Base-by-base conservation (phyloP, 2,888 invertebrate genomes). In the Ormyrus labotus region DNA sequence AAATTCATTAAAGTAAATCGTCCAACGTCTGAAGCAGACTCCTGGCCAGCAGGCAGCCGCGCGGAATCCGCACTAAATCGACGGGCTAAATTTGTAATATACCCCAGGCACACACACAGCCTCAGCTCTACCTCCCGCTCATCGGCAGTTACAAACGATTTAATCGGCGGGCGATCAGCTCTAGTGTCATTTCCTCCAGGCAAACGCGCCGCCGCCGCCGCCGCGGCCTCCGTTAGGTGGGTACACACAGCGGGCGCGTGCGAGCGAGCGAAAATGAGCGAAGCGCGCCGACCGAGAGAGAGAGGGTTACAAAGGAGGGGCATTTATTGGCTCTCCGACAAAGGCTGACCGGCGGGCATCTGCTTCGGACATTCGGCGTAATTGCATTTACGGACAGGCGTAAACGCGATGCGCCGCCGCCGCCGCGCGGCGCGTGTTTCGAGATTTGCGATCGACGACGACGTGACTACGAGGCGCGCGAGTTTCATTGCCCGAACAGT, bases 361-460 rank as follows among this genome's bases (percentile, higher is more conserved):
- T 88, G 88, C 87, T 87, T 86, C 86, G 88, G 88, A 88, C 88
- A 86, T 88, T 87, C 86, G 83, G 86, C 86, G 87, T 88, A 88
- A 88, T 88, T 88, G 88, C 88, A 86, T 87, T 88, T 87, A 86
- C 85, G 86, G 73, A 11, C 71, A 19, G 19, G 48, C 58, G 47
- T 48, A 45, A 69, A 57, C 61, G 76, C 68, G 51, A 6, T 45
- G 69, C 57, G 57, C 8, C 61, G 11, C 19, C 19, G 9, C 34
- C 6, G 34, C n/a, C 34, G 7, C 64, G 70, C 60, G 70, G 50
- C 70, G 73, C 60, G 68, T 68, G 70, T 77, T 70, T 77, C 71
- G 78, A 71, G 67, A 65, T 71, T 78, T 71, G 71, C 70, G 77
- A 70, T 76, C 70, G 65, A 57, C 68, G 34, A 65, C 74, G 74